Percentiles rank a stretch among this genome's conserved stretches.
These are phyloP conservation scores for Phoeniculus purpureus DNA, from an alignment of 2,797 vertebrate genomes.

Conservation along the genomic window DNA sequence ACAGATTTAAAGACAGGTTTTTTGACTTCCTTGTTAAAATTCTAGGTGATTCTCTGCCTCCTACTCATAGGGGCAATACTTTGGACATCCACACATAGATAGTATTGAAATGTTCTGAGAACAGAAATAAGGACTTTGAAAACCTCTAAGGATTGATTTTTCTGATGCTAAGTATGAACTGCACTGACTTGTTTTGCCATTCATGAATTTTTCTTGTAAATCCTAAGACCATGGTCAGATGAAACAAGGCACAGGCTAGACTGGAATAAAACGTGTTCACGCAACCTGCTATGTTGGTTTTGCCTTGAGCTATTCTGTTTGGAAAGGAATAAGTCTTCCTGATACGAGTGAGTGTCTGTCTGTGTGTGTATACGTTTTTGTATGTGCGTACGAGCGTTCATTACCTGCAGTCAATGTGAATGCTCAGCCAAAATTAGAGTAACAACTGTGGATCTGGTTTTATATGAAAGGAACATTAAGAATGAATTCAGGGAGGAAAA, in stretches of 20 bases:
- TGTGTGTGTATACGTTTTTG: background rate
- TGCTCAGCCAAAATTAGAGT: slow-evolving; percentile 51
- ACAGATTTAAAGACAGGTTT: background rate
- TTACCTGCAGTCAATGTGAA: slow-evolving; percentile 49
- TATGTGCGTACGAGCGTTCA: slow-evolving; percentile 42
- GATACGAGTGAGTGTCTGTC: background rate
- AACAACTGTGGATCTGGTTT: slow-evolving; percentile 53
- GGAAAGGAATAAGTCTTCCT: slow-evolving; percentile 57
- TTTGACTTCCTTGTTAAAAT: background rate
- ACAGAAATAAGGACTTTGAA: background rate
- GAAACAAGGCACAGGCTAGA: slow-evolving; percentile 40
- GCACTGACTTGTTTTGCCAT: background rate
- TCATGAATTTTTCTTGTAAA: background rate
- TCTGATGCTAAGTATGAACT: background rate
- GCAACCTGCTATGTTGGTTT: slow-evolving; percentile 63
- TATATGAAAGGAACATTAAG: slow-evolving; percentile 50
- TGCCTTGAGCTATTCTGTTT: slow-evolving; percentile 47
- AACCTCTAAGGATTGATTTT: background rate
- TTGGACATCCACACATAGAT: background rate
- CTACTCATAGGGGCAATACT: background rate
- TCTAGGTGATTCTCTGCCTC: background rate
- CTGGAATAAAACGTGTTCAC: slow-evolving; percentile 49
- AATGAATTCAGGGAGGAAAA: slow-evolving; percentile 8
- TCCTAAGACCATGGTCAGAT: slow-evolving; percentile 26
- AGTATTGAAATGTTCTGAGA: background rate